Evolutionary conservation across 2,888 invertebrate genomes (phyloP).

Genomic region (Coremacera marginata): DNA sequence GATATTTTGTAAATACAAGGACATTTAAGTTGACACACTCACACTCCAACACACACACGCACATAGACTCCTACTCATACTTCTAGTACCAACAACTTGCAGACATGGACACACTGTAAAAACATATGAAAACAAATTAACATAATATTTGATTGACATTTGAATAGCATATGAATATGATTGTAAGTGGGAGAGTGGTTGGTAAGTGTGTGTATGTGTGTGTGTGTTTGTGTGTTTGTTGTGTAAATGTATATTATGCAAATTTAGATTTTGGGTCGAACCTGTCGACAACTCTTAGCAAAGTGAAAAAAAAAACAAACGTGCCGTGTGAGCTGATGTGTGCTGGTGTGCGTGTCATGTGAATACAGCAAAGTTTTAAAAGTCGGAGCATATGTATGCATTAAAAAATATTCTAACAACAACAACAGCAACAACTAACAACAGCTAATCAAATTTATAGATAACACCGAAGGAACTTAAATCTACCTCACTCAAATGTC

Average conservation of each 20-base stretch:
- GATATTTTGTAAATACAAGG: too few species aligned
- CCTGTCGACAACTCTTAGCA: too few species aligned
- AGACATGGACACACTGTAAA: not conserved
- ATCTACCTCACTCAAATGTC: conserved; percentile 4
- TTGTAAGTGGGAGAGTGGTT: conserved; percentile 2
- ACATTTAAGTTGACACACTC: too few species aligned
- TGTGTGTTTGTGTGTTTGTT: not conserved
- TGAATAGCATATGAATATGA: conserved; percentile 37
- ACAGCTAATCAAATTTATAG: conserved; percentile 20
- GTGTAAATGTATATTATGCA: conserved; percentile 17
- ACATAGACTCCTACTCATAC: not conserved
- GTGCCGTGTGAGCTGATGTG: too few species aligned
- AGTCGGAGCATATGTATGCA: too few species aligned
- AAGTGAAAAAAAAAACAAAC: too few species aligned
- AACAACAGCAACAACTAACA: not conserved
- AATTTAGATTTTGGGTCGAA: conserved; percentile 6
- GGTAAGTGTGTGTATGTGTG: not conserved
- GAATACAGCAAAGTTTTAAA: not conserved
- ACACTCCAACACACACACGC: not conserved
- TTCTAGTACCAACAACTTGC: not conserved
- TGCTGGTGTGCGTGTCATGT: not conserved
- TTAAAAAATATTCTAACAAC: not conserved
- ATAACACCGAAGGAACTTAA: not conserved
- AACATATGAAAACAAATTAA: conserved; percentile 36
- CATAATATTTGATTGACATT: conserved; percentile 41